Conservation (phyloP, 2,113 vertebrate genomes). For the Crotalus horridus region DNA sequence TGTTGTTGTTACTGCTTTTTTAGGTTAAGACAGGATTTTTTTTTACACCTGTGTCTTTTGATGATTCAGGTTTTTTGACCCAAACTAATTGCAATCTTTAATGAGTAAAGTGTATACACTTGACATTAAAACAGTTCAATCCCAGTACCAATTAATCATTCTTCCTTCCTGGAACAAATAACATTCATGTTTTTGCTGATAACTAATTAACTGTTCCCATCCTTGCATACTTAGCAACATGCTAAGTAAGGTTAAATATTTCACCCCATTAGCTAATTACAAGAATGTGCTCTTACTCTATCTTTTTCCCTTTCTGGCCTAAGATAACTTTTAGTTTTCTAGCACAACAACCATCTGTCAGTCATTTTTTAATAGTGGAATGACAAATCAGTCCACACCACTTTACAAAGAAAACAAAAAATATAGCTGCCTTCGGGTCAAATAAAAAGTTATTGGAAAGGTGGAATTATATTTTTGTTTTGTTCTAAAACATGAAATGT, state of each 20-base stretch:
- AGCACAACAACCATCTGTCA: conserved; percentile 35
- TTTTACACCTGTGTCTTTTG: conserved; percentile 4
- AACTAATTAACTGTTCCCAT: conserved; percentile 47
- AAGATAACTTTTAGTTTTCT: conserved; percentile 39
- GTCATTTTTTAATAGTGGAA: neutral
- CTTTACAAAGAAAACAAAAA: neutral
- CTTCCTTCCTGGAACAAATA: conserved; percentile 30
- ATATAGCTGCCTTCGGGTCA: neutral
- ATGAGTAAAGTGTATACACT: conserved; percentile 41
- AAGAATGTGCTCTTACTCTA: conserved; percentile 41
- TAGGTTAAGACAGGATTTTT: neutral
- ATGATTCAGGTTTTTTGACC: conserved; percentile 34
- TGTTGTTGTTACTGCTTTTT: neutral
- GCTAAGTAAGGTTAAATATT: conserved; percentile 27
- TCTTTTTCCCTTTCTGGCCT: conserved; percentile 16
- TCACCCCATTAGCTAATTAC: conserved; percentile 39
- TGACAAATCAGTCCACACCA: neutral
- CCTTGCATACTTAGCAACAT: conserved; percentile 50
- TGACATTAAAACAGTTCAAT: conserved; percentile 32
- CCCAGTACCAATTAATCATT: conserved; percentile 46
- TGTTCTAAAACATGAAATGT: neutral
- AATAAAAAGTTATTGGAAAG: neutral
- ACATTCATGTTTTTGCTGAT: conserved; percentile 6
- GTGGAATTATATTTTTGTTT: neutral
- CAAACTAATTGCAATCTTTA: conserved; percentile 44